Conservation (phyloP, 1,140 invertebrate genomes). For the Bilobella aurantiaca region DNA sequence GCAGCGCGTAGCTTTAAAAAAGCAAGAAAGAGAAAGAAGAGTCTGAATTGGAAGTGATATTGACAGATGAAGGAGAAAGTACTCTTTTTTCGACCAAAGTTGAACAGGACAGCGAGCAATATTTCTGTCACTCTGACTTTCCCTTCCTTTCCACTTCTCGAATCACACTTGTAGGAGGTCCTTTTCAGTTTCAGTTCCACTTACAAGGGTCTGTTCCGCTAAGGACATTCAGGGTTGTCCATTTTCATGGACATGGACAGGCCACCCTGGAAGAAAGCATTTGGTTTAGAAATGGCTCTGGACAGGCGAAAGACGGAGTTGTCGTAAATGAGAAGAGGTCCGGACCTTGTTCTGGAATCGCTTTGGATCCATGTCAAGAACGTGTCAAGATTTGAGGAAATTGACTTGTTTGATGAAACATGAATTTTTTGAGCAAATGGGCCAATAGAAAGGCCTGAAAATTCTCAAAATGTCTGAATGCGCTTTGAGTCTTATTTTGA, state of each 20-base stretch:
- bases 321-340: too few relatives aligned
- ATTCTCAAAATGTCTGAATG: not conserved
- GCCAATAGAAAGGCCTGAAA: too few relatives aligned
- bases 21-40: not conserved
- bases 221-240: too few relatives aligned
- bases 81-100: not conserved
- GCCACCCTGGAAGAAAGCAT: too few relatives aligned
- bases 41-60: constrained; percentile 11
- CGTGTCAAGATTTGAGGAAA: not conserved
- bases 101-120: constrained; percentile 13
- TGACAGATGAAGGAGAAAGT: constrained; percentile 6
- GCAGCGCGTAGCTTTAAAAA: too few relatives aligned
- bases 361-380: constrained; percentile 2
- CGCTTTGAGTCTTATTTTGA: not conserved
- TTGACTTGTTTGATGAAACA: not conserved
- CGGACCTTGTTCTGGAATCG: too few relatives aligned
- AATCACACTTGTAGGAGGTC: not conserved
- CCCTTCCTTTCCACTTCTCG: not conserved
- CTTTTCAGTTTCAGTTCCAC: too few relatives aligned
- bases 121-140: constrained; percentile 12
- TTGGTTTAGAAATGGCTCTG: too few relatives aligned
- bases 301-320: too few relatives aligned
- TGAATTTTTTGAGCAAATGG: too few relatives aligned
- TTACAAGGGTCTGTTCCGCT: too few relatives aligned
- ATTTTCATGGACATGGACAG: too few relatives aligned